A percentile compares a stretch with the other conserved stretches of the same genome.
These are phyloP conservation scores for Syrrhaptes paradoxus DNA, from an alignment of 2,113 vertebrate genomes.

Conservation along the genomic window DNA sequence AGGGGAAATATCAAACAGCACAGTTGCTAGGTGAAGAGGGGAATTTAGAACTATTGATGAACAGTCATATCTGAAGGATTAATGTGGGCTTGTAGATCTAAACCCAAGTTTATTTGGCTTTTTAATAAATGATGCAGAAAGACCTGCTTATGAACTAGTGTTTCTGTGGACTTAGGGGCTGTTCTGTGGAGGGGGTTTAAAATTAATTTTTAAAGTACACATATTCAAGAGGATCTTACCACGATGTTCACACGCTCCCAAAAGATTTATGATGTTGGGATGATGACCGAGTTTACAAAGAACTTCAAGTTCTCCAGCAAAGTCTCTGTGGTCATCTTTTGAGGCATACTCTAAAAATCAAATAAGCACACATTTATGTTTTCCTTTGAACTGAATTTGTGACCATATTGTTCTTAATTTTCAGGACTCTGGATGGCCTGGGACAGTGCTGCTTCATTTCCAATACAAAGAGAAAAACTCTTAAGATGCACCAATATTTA, in stretches of 20 bases:
- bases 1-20: not conserved
- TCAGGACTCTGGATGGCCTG: not conserved
- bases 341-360: slow-evolving; percentile 85
- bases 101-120: not conserved
- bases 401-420: not conserved
- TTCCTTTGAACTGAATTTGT: not conserved
- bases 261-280: slow-evolving; percentile 89
- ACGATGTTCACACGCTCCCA: slow-evolving; percentile 89
- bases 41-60: not conserved
- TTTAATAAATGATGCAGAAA: not conserved
- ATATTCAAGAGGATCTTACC: slow-evolving; percentile 67
- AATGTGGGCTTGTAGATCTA: not conserved
- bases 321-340: slow-evolving; percentile 89
- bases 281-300: slow-evolving; percentile 91
- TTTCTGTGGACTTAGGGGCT: not conserved
- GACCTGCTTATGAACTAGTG: not conserved
- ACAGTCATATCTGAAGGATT: not conserved
- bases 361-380: not conserved
- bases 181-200: not conserved
- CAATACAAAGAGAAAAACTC: not conserved
- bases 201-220: not conserved
- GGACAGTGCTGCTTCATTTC: not conserved
- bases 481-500: not conserved
- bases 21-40: not conserved
- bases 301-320: slow-evolving; percentile 89